Evolutionary conservation across 2,888 invertebrate genomes (phyloP).

Genomic region (Coronaproctus castanopsis): DNA sequence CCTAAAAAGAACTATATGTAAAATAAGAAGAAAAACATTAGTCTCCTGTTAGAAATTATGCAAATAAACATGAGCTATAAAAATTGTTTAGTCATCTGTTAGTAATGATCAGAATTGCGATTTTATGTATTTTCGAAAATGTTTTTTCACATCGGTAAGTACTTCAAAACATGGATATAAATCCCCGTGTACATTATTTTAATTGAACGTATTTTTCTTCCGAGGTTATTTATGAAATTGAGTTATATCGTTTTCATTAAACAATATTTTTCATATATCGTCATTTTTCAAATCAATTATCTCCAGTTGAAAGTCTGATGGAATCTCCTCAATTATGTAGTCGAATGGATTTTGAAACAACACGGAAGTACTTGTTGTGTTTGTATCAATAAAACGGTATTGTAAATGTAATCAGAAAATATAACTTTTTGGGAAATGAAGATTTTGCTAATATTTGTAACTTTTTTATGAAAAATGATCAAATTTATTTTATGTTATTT

Average conservation of each 20-base stretch:
- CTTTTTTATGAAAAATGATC: not conserved
- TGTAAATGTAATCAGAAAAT: not conserved
- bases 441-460: not conserved
- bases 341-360: not conserved
- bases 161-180: not conserved
- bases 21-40: too few species aligned
- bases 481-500: not conserved
- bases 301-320: not conserved
- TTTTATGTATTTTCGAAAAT: not conserved
- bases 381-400: not conserved
- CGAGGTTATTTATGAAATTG: not conserved
- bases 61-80: too few species aligned
- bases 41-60: too few species aligned
- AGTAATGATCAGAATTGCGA: not conserved
- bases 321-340: not conserved
- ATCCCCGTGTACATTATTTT: not conserved
- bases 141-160: not conserved
- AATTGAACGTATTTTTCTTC: not conserved
- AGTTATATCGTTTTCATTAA: not conserved
- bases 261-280: not conserved
- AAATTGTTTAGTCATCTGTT: not conserved
- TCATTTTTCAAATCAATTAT: not conserved
- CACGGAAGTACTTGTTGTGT: not conserved
- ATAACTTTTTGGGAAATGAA: not conserved
- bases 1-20: too few species aligned